phyloP scores from a whole-genome alignment of 2,797 vertebrate genomes.

The Hippocampus kuda region DNA sequence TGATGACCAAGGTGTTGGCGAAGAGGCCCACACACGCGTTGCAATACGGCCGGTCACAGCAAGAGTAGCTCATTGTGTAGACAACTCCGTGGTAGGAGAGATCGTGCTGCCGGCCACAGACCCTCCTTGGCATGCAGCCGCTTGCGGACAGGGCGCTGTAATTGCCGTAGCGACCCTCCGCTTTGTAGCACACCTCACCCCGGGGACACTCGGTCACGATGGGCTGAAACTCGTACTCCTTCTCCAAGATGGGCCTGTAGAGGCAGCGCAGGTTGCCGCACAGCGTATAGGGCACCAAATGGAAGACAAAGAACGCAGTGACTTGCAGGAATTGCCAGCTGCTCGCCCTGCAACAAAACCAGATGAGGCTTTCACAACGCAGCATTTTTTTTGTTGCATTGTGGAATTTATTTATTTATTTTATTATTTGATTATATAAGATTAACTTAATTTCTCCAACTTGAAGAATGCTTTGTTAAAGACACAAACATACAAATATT shows the following conservation, averaged over 20 bases:
- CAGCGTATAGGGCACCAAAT: slow-evolving; percentile 28
- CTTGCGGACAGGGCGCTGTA: slow-evolving; percentile 35
- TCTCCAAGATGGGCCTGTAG: slow-evolving; percentile 48
- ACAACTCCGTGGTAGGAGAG: slow-evolving; percentile 28
- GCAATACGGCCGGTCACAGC: slow-evolving; percentile 57
- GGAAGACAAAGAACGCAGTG: slow-evolving; percentile 25
- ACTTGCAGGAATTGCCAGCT: slow-evolving; percentile 18
- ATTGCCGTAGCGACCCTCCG: slow-evolving; percentile 45
- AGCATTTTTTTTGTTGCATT: too few species aligned
- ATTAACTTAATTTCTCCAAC: too few species aligned
- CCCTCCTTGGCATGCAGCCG: slow-evolving; percentile 44
- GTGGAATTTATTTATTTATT: too few species aligned
- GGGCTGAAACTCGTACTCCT: slow-evolving; percentile 1
- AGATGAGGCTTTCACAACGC: not conserved
- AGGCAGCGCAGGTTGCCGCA: slow-evolving; percentile 55
- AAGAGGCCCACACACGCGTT: slow-evolving; percentile 35
- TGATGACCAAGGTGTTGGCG: slow-evolving; percentile 9
- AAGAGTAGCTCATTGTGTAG: slow-evolving; percentile 47
- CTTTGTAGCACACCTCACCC: slow-evolving; percentile 49
- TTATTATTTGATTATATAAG: too few species aligned
- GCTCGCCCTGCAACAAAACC: slow-evolving; percentile 18
- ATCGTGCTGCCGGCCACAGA: slow-evolving; percentile 30
- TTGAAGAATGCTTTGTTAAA: too few species aligned
- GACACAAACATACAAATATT: too few species aligned
- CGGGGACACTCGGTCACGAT: slow-evolving; percentile 47